Conservation (phyloP, 2,113 vertebrate genomes). For the Cisticola juncidis region DNA sequence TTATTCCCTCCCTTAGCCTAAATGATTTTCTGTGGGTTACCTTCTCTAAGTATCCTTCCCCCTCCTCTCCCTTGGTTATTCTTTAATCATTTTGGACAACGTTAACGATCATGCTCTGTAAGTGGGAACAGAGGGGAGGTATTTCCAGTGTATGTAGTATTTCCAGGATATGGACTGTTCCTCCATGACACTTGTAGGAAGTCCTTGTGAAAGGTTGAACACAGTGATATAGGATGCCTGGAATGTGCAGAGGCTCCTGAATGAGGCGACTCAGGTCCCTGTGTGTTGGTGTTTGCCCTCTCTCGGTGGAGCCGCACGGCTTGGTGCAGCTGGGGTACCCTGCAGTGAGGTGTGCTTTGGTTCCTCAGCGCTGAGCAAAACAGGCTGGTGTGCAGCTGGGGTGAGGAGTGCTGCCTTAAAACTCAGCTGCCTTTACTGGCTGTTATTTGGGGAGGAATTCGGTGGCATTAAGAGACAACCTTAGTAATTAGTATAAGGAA, state of each 20-base stretch:
- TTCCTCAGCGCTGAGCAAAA: not conserved
- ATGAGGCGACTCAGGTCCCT: fast-evolving
- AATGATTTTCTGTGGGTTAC: not conserved
- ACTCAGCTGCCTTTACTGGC: not conserved
- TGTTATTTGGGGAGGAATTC: not conserved
- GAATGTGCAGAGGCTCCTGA: not conserved
- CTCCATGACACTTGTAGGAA: not conserved
- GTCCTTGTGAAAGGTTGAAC: not conserved
- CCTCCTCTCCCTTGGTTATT: not conserved
- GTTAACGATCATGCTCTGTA: not conserved
- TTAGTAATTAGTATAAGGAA: not conserved
- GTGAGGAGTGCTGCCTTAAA: not conserved
- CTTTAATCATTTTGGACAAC: not conserved
- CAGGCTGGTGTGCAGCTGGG: not conserved
- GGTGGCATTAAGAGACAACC: not conserved
- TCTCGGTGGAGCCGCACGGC: fast-evolving
- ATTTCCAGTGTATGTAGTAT: not conserved
- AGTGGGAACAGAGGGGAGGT: not conserved
- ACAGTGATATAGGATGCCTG: not conserved
- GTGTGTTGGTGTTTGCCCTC: not conserved
- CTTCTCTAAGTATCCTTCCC: not conserved
- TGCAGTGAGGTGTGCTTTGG: fast-evolving
- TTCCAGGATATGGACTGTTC: not conserved
- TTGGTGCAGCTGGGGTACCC: not conserved
- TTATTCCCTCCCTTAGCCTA: not conserved